Base-by-base conservation (phyloP, 92 coral and sea anemone genomes). In the Phenganax marumi region DNA sequence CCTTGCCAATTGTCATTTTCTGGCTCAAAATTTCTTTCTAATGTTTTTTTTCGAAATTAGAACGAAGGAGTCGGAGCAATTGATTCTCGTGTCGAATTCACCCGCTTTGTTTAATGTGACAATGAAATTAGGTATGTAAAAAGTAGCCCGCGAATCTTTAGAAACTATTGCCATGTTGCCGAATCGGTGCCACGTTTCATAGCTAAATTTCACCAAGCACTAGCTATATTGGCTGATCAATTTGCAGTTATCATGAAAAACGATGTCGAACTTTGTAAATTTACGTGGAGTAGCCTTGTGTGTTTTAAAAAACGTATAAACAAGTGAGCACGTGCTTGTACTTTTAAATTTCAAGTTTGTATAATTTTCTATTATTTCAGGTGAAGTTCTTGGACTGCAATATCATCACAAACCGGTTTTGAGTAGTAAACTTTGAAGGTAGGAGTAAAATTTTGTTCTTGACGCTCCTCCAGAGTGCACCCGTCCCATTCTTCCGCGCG, bases 21-120 rank as follows among this genome's bases (percentile, higher is more conserved):
- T 5, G 43, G 3, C 43, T 5, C 43, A 33, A 33, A 33, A 33
- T 33, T 2, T 33, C n/a, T 63, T 63, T 63, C 70, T 63, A 18
- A 63, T 73, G 10, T 50, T 73, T 33, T 70, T 70, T 17, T 17
- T 13, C 25, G 3, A 3, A 1, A 21, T 76, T 56, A 78, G 73
- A 25, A 78, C 61, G 51, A 19, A 62, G 21, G 57, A 62, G 8
- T 43, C 83, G 10, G 73, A 78, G n/a, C 21, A 78, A 9, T n/a
- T 65, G 73, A 50, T 78, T 17, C 56, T 63, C 43, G 18, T 61
- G 47, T 43, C 68, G 18, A 78, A 78, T 50, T 48, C 61, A 78
- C n/a, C 25, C 47, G 57, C 83, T 24, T 43, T 78, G 10, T 78
- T 61, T 11, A 62, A 78, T 16, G 19, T 63, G 68, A 52, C 60